Conservation (phyloP, 2,113 vertebrate species). For the Pelmatolapia mariae region DNA sequence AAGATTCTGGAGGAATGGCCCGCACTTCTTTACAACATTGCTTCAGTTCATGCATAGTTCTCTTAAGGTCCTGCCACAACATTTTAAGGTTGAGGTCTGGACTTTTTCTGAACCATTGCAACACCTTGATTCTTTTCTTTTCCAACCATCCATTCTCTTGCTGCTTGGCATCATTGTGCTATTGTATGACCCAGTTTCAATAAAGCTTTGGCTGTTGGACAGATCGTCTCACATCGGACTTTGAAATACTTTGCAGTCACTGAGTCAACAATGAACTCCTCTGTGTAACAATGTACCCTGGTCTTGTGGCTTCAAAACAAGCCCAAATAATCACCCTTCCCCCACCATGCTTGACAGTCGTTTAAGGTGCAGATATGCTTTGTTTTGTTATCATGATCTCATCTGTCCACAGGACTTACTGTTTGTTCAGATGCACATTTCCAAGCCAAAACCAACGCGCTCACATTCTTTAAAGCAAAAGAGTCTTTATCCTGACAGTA, state of each 20-base stretch:
- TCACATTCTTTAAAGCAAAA: background rate
- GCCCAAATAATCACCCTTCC: background rate
- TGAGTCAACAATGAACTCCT: background rate
- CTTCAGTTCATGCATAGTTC: background rate
- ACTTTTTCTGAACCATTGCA: background rate
- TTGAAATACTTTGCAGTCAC: background rate
- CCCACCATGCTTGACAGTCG: background rate
- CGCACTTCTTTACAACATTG: fast-evolving
- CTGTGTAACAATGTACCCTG: background rate
- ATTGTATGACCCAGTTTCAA: background rate
- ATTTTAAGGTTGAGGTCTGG: background rate
- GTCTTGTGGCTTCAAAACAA: background rate
- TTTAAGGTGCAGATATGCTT: background rate
- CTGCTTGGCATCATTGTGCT: background rate
- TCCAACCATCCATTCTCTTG: background rate
- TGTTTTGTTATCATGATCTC: background rate
- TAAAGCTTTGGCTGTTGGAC: background rate
- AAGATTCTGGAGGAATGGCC: background rate
- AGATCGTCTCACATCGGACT: background rate
- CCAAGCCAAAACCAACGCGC: background rate
- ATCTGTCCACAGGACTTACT: background rate
- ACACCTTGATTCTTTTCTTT: background rate
- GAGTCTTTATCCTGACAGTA: background rate
- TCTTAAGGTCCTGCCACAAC: background rate
- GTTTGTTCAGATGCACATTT: background rate